Evolutionary conservation across 2,888 invertebrate genomes (phyloP).

Genomic region (Noctua pronuba): DNA sequence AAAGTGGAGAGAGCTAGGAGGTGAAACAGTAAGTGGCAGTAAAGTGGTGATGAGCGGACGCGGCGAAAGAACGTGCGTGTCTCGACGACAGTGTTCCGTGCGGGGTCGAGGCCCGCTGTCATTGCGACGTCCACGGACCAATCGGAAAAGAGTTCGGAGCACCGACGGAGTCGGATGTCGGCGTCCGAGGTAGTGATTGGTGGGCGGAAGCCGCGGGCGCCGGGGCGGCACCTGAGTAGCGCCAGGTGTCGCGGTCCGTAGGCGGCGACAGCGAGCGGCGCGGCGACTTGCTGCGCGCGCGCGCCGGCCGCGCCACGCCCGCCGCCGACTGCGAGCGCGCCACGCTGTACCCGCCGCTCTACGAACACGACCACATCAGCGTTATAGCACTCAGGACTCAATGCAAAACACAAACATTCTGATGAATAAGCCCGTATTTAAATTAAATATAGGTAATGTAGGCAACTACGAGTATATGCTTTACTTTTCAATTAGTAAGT

Average conservation of each 20-base stretch:
- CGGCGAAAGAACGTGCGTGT: constrained; percentile 85
- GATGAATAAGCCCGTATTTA: constrained; percentile 22
- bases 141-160: constrained; percentile 61
- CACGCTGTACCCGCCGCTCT: constrained; percentile 88
- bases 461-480: constrained; percentile 42
- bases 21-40: constrained; percentile 88
- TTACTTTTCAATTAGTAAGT: constrained; percentile 25
- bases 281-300: constrained; percentile 95
- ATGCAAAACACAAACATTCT: neutral
- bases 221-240: constrained; percentile 90
- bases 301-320: constrained; percentile 88
- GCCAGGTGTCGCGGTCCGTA: constrained; percentile 91
- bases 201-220: constrained; percentile 74
- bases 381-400: neutral
- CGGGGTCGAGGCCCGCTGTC: constrained; percentile 84
- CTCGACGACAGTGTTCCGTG: constrained; percentile 88
- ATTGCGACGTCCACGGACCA: constrained; percentile 74
- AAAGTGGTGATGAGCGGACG: constrained; percentile 88
- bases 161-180: constrained; percentile 48
- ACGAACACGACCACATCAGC: constrained; percentile 57
- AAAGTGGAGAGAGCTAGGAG: constrained; percentile 85
- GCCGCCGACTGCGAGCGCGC: constrained; percentile 97
- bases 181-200: constrained; percentile 66
- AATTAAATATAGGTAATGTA: constrained; percentile 12
- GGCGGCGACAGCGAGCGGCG: constrained; percentile 96